Evolutionary conservation across 2,113 vertebrate genomes (phyloP).

Genomic region (Dipodomys merriami): DNA sequence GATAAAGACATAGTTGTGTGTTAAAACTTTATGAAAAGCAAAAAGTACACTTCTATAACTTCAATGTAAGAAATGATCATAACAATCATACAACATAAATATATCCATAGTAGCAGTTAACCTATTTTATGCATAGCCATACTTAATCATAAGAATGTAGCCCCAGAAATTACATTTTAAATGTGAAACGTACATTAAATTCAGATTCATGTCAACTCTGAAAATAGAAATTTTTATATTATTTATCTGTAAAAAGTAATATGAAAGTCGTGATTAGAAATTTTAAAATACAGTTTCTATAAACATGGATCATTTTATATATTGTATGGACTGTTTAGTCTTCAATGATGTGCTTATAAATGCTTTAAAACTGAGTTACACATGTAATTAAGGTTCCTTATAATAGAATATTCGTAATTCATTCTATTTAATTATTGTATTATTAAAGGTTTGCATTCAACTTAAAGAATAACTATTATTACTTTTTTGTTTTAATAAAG

Average conservation of each 20-base stretch:
- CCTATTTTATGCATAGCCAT: not conserved
- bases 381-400: not conserved
- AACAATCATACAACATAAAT: conserved; percentile 32
- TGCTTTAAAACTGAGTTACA: not conserved
- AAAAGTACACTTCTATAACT: conserved; percentile 57
- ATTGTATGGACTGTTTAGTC: not conserved
- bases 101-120: not conserved
- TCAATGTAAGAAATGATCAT: conserved; percentile 21
- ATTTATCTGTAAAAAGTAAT: not conserved
- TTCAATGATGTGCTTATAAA: not conserved
- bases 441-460: not conserved
- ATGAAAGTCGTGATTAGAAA: not conserved
- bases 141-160: conserved; percentile 46
- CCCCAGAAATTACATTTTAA: conserved; percentile 14
- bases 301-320: not conserved
- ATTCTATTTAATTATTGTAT: not conserved
- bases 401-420: not conserved
- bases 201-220: not conserved
- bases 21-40: conserved; percentile 46
- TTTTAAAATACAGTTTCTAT: not conserved
- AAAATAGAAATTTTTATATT: not conserved
- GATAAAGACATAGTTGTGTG: not conserved
- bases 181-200: not conserved
- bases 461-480: not conserved
- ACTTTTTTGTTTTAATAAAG: not conserved